Conservation (phyloP, 2,797 vertebrate genomes). For the Alauda arvensis region DNA sequence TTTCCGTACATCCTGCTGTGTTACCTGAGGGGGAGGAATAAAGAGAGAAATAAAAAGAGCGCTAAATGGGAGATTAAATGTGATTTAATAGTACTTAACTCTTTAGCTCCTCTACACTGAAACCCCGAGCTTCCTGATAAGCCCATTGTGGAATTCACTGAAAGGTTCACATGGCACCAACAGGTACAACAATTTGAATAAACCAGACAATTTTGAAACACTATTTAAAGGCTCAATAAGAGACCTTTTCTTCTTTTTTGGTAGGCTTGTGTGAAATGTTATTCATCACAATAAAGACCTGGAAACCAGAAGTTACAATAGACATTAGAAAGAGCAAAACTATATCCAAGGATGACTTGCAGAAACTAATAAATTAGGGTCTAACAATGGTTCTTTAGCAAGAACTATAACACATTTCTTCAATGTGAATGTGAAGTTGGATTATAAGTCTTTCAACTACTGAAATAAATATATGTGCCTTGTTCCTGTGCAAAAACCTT, state of each 20-base stretch:
- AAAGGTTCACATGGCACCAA: not conserved
- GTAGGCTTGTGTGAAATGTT: not conserved
- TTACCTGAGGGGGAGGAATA: conserved; percentile 78
- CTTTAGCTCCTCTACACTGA: not conserved
- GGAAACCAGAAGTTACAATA: not conserved
- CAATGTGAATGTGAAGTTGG: not conserved
- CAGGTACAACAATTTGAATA: not conserved
- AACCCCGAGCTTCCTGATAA: not conserved
- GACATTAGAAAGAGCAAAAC: not conserved
- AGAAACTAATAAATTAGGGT: not conserved
- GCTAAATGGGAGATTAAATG: not conserved
- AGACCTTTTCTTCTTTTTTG: not conserved
- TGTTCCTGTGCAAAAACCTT: not conserved
- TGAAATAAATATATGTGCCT: not conserved
- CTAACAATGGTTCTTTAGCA: not conserved
- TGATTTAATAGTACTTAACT: not conserved
- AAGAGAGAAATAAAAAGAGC: not conserved
- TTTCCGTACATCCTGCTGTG: conserved; percentile 95
- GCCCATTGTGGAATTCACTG: not conserved
- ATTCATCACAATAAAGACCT: not conserved
- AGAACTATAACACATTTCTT: not conserved
- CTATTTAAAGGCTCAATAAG: not conserved
- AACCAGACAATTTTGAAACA: not conserved
- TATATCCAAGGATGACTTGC: not conserved
- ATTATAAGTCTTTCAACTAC: not conserved